Percentiles rank a stretch among this genome's conserved stretches.
phyloP scores from a whole-genome alignment of 2,888 invertebrate species.

The Ellobium chinense region DNA sequence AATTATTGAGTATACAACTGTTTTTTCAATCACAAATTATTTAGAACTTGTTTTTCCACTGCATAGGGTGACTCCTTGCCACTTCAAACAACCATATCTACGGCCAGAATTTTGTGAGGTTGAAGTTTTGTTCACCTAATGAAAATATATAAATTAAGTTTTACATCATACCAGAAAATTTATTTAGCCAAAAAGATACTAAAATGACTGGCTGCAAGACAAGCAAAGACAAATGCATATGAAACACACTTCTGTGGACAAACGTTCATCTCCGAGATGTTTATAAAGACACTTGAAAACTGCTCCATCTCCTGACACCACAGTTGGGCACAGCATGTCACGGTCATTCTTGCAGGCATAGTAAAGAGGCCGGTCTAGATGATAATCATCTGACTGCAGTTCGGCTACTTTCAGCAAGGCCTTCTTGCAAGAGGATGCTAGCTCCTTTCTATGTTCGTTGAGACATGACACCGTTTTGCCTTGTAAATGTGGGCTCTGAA shows the following conservation, averaged over 20 bases:
- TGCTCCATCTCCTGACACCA: slow-evolving; percentile 87
- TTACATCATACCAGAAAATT: too few relatives aligned
- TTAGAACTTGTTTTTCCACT: too few relatives aligned
- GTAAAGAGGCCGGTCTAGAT: slow-evolving; percentile 92
- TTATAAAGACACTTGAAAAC: slow-evolving; percentile 94
- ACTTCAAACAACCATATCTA: too few relatives aligned
- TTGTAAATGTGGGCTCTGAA: slow-evolving; percentile 82
- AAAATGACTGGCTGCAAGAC: too few relatives aligned
- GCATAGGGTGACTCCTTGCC: too few relatives aligned
- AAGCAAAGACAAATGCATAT: too few relatives aligned
- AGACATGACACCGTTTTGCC: slow-evolving; percentile 91
- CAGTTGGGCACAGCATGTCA: slow-evolving; percentile 85
- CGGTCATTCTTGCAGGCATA: slow-evolving; percentile 93
- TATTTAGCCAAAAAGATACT: too few relatives aligned
- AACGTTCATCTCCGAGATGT: slow-evolving; percentile 87
- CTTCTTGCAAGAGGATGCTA: slow-evolving; percentile 84
- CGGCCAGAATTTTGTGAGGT: too few relatives aligned
- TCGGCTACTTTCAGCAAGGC: slow-evolving; percentile 92
- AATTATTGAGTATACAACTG: too few relatives aligned
- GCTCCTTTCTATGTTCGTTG: slow-evolving; percentile 81
- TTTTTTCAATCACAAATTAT: too few relatives aligned
- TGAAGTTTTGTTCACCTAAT: too few relatives aligned
- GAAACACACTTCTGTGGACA: slow-evolving; percentile 79
- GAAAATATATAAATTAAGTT: too few relatives aligned
- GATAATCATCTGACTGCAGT: slow-evolving; percentile 92